phyloP scores from a whole-genome alignment of 2,113 vertebrate species.

The Corydoras maculifer region DNA sequence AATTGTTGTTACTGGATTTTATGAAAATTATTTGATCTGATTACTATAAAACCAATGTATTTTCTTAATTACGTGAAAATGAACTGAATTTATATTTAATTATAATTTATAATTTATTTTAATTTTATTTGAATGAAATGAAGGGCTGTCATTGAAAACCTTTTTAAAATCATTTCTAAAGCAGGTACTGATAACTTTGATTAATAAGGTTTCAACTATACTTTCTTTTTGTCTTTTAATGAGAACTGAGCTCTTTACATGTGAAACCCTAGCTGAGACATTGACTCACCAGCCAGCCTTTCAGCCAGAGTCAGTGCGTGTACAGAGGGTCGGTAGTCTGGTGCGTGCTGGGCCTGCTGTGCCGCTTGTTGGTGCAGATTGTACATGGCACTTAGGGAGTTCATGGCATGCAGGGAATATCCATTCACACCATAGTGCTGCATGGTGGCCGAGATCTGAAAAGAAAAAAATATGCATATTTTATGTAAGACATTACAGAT shows the following conservation, averaged over 20 bases:
- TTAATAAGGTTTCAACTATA: too few relatives aligned
- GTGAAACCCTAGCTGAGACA: neutral
- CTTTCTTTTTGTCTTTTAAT: neutral
- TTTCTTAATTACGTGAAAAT: too few relatives aligned
- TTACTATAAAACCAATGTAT: too few relatives aligned
- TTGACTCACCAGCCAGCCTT: conserved; percentile 94
- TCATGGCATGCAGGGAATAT: conserved; percentile 96
- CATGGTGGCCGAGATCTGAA: conserved; percentile 62
- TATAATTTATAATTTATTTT: too few relatives aligned
- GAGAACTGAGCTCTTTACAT: neutral
- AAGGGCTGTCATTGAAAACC: too few relatives aligned
- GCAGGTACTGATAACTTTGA: too few relatives aligned
- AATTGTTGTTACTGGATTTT: too few relatives aligned
- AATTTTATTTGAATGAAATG: too few relatives aligned
- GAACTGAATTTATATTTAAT: too few relatives aligned
- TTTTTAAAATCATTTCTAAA: too few relatives aligned
- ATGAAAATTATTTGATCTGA: too few relatives aligned
- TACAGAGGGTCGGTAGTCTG: conserved; percentile 90
- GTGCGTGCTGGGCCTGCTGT: conserved; percentile 92
- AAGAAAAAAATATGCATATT: neutral
- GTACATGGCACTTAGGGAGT: conserved; percentile 97
- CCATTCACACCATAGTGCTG: conserved; percentile 98
- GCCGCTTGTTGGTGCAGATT: conserved; percentile 98
- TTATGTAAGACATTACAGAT: too few relatives aligned
- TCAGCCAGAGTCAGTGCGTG: conserved; percentile 95